Conservation (phyloP, 2,113 vertebrate genomes). For the Trematomus loennbergii region DNA sequence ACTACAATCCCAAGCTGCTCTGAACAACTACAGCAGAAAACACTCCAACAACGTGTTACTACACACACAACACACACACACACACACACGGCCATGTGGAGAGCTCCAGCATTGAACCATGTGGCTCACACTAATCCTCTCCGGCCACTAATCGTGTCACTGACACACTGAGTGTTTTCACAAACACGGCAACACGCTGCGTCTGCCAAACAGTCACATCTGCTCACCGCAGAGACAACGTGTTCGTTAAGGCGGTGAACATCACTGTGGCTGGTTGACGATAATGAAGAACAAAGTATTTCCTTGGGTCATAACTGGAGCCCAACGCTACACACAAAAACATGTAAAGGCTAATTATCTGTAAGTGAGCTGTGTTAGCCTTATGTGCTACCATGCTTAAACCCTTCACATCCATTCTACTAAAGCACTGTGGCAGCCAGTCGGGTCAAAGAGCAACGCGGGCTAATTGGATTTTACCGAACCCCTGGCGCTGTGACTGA, state of each 20-base stretch:
- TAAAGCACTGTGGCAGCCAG: neutral
- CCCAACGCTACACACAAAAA: neutral
- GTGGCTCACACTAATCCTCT: conserved; percentile 67
- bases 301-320: neutral
- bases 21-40: no score
- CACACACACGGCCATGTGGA: no score
- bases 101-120: neutral
- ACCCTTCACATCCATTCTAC: neutral
- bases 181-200: conserved; percentile 1
- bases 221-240: conserved; percentile 15
- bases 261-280: neutral
- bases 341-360: neutral
- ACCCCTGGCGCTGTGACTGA: conserved; percentile 29
- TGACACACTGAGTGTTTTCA: conserved; percentile 19
- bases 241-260: neutral
- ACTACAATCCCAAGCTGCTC: no score
- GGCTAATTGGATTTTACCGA: conserved; percentile 64
- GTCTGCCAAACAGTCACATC: conserved; percentile 36
- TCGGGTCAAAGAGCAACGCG: conserved; percentile 47
- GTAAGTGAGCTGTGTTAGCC: neutral
- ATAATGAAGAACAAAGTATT: neutral
- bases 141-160: conserved; percentile 46
- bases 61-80: no score
- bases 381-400: neutral
- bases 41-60: no score